Evolutionary conservation across 2,888 invertebrate genomes (phyloP).

Genomic region (Temnothorax unifasciatus): DNA sequence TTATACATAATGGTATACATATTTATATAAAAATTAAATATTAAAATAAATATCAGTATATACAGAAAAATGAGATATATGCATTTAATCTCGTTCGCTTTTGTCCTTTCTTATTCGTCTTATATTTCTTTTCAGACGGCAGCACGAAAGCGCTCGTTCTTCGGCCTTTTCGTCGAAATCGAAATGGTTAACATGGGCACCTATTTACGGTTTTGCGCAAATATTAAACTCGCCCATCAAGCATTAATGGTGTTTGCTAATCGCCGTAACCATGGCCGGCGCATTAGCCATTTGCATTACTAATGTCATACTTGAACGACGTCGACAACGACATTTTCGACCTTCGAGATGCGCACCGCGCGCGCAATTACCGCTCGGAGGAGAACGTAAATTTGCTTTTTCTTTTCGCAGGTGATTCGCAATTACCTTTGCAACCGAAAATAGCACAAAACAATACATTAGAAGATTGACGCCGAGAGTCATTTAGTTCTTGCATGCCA

Average conservation of each 20-base stretch:
- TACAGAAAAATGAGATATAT: background rate
- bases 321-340: constrained; percentile 22
- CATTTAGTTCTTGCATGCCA: background rate
- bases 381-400: constrained; percentile 48
- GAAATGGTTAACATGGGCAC: constrained; percentile 18
- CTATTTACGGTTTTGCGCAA: constrained; percentile 20
- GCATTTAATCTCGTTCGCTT: background rate
- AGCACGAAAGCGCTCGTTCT: background rate
- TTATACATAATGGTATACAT: background rate
- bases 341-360: constrained; percentile 33
- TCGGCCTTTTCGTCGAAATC: constrained; percentile 18
- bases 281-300: constrained; percentile 38
- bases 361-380: constrained; percentile 18
- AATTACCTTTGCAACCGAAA: constrained; percentile 9
- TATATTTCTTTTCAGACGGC: background rate
- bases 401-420: constrained; percentile 19
- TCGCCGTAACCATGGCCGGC: constrained; percentile 29
- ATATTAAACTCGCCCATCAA: constrained; percentile 21
- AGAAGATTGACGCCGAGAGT: background rate
- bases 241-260: constrained; percentile 53
- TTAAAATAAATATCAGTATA: background rate
- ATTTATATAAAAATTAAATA: background rate
- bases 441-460: background rate
- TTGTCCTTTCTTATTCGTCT: background rate
- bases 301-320: constrained; percentile 43